Base-by-base conservation (phyloP, 2,113 vertebrate species). In the Semnornis frantzii region DNA sequence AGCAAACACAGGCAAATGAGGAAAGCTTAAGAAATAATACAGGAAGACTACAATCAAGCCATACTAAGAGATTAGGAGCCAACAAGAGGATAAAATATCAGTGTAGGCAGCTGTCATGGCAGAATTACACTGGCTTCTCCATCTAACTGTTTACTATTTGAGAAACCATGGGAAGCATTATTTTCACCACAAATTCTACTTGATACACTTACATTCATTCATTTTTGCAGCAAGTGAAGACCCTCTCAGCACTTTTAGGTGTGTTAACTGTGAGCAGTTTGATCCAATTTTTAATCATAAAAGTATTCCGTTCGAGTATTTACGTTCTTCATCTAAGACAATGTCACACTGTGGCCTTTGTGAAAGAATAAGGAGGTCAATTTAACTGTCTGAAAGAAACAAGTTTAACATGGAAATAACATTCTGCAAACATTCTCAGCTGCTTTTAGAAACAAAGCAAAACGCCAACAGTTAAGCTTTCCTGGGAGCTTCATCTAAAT, bases 401-500 rank as follows among this genome's bases (percentile, higher is more conserved):
- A n/a, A 21, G 23, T 68, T 92, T 85, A 64, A 92, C 86, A 87
- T 28, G 16, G 42, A 18, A 77, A 23, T 80, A 77, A 44, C 44
- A 17, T 80, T 58, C 65, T 87, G 75, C 52, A 80, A 80, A 83
- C 12, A 25, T 74, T 74, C 20, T 58, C 65, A 58, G 64, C 52
- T 93, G 39, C 82, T 91, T 94, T 91, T 68, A 92, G 69, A 85
- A 92, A 68, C 37, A 91, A 76, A 89, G n/a, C 82, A 72, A 85
- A 95, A 83, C 2, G 44, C 66, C 18, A 24, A 48, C 57, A 30
- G 54, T 68, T 80, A 39, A 64, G 72, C 48, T 64, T 92, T 94
- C 54, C 60, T 75, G 15, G 42, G 72, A 91, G 48, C 79, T 89
- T 82, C 71, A 80, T 60, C 79, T 80, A 83, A 85, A 87, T 92